Conservation (phyloP, 2,113 vertebrate genomes). For the Pollachius pollachius region DNA sequence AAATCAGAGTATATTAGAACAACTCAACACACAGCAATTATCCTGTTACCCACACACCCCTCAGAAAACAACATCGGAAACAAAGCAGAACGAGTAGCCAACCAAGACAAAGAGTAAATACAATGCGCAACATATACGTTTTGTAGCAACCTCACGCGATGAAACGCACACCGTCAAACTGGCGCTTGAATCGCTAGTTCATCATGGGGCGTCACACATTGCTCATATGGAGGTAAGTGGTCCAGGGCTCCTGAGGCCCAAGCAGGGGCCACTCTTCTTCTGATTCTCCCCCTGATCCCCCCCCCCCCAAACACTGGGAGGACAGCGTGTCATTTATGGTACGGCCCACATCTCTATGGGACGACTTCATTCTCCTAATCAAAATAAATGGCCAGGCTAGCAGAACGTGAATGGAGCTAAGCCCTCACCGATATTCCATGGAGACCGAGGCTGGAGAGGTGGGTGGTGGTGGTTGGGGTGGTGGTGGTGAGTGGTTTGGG, state of each 20-base stretch:
- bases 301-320: constrained; percentile 51
- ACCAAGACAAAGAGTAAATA: constrained; percentile 38
- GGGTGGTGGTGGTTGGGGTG: background rate
- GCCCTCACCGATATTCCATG: constrained; percentile 55
- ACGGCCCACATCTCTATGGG: constrained; percentile 44
- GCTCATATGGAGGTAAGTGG: constrained; percentile 22
- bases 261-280: constrained; percentile 49
- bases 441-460: constrained; percentile 40
- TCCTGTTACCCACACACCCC: constrained; percentile 39
- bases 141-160: constrained; percentile 67
- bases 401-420: constrained; percentile 72
- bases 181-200: background rate
- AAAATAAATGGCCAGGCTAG: constrained; percentile 78
- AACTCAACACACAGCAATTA: constrained; percentile 65
- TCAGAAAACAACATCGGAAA: constrained; percentile 13
- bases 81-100: background rate
- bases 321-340: constrained; percentile 74
- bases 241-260: constrained; percentile 10
- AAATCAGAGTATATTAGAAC: constrained; percentile 44
- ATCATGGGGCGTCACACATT: constrained; percentile 27
- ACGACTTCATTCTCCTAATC: constrained; percentile 77
- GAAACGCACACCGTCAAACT: constrained; percentile 14
- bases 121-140: constrained; percentile 58
- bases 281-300: constrained; percentile 42
- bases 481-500: constrained; percentile 30